Evolutionary conservation across 2,888 invertebrate genomes (phyloP).

Genomic region (Tenthredo scrophulariae): DNA sequence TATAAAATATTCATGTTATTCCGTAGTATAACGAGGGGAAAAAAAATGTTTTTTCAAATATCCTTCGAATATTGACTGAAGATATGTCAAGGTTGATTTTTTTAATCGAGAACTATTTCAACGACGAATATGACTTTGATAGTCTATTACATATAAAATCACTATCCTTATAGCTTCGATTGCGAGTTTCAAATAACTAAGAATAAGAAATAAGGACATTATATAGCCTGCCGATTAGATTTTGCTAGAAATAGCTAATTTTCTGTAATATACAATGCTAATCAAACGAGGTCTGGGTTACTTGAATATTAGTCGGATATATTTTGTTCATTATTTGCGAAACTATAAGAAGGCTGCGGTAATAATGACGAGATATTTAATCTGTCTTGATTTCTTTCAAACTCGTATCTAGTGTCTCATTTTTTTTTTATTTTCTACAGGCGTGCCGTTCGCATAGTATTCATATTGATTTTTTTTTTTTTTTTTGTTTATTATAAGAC

Average conservation of each 20-base stretch:
- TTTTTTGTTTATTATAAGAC: not conserved
- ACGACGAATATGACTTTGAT: not conserved
- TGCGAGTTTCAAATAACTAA: not conserved
- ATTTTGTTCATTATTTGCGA: not conserved
- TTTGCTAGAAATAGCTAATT: not conserved
- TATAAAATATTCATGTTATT: not conserved
- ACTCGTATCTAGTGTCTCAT: not conserved
- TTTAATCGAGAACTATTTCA: not conserved
- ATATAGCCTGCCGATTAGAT: not conserved
- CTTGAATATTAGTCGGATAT: not conserved
- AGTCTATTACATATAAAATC: not conserved
- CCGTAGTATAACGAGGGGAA: not conserved
- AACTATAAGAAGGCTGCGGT: not conserved
- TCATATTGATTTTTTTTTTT: not conserved
- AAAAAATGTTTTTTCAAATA: not conserved
- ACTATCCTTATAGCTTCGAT: not conserved
- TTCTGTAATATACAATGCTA: not conserved
- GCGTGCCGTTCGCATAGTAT: not conserved
- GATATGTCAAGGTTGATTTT: conserved; percentile 19
- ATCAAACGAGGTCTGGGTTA: not conserved
- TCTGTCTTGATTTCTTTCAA: not conserved
- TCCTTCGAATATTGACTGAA: not conserved
- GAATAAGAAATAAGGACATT: not conserved
- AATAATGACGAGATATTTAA: not conserved
- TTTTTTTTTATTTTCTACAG: not conserved